phyloP scores from a whole-genome alignment of 2,888 invertebrate species.

The Drosophila formosana region DNA sequence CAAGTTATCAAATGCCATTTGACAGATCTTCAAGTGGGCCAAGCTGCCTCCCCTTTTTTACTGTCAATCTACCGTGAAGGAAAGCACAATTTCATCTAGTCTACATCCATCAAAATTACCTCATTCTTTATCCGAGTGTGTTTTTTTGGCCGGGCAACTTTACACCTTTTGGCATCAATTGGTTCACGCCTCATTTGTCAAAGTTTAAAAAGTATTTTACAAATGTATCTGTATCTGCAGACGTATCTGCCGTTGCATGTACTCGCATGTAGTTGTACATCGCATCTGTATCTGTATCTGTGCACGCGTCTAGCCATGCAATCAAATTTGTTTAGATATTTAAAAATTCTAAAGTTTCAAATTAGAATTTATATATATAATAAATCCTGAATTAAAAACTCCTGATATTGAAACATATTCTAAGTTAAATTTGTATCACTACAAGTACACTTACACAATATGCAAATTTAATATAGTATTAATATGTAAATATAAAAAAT shows the following conservation, averaged over 20 bases:
- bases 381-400: too few species aligned
- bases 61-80: neutral
- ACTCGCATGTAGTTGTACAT: neutral
- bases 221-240: conserved; percentile 31
- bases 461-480: too few species aligned
- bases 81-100: conserved; percentile 21
- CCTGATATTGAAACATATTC: too few species aligned
- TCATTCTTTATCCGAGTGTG: conserved; percentile 10
- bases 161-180: conserved; percentile 57
- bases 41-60: neutral
- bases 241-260: neutral
- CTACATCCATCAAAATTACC: conserved; percentile 66
- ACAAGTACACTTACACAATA: too few species aligned
- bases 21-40: conserved; percentile 67
- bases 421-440: too few species aligned
- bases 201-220: conserved; percentile 27
- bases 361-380: too few species aligned
- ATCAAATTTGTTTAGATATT: too few species aligned
- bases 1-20: conserved; percentile 59
- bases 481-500: too few species aligned
- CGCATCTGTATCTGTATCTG: conserved; percentile 19
- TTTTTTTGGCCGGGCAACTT: conserved; percentile 35
- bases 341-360: too few species aligned
- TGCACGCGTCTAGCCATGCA: conserved; percentile 11
- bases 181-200: conserved; percentile 64